A percentile compares a stretch with the other conserved stretches of the same genome.
Evolutionary conservation across 2,888 invertebrate genomes (phyloP).

Genomic region (Lycaena phlaeas): DNA sequence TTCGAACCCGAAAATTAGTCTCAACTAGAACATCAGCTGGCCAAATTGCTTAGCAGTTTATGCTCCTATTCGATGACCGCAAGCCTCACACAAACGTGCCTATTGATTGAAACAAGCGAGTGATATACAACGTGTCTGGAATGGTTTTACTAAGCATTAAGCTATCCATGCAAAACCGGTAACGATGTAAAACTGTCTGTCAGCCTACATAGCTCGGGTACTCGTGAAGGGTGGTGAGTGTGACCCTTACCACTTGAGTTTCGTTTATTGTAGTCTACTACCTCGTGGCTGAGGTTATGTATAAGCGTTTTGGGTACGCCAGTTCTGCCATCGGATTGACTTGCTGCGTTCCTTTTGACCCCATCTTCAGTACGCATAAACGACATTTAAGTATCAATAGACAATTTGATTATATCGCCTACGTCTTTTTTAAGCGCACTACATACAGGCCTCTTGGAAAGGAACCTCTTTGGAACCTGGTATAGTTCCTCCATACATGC

Average conservation of each 20-base stretch:
- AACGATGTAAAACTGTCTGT: not conserved
- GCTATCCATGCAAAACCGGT: not conserved
- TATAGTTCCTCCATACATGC: too few relatives aligned
- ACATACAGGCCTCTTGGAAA: too few relatives aligned
- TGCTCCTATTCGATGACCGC: too few relatives aligned
- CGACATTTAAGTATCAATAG: not conserved
- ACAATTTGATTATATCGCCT: too few relatives aligned
- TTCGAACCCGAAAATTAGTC: too few relatives aligned
- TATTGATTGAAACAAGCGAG: too few relatives aligned
- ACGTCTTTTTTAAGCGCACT: too few relatives aligned
- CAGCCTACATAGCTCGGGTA: slow-evolving; percentile 15
- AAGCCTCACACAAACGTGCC: too few relatives aligned
- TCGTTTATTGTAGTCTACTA: slow-evolving; percentile 14
- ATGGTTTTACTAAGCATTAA: not conserved
- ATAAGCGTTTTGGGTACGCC: slow-evolving; percentile 23
- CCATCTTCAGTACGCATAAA: slow-evolving; percentile 21
- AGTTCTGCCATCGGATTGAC: slow-evolving; percentile 23
- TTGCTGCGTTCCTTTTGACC: slow-evolving; percentile 24
- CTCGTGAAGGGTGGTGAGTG: slow-evolving; percentile 14
- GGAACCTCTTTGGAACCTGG: too few relatives aligned
- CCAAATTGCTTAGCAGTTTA: too few relatives aligned
- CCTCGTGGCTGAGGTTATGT: slow-evolving; percentile 17
- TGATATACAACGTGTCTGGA: not conserved
- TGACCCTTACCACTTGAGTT: slow-evolving; percentile 17
- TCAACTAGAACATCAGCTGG: too few relatives aligned